Evolutionary conservation across 2,797 vertebrate species (phyloP), one percentile per base, ranked within the genome.

Genomic region (Syngnathus rostellatus): DNA sequence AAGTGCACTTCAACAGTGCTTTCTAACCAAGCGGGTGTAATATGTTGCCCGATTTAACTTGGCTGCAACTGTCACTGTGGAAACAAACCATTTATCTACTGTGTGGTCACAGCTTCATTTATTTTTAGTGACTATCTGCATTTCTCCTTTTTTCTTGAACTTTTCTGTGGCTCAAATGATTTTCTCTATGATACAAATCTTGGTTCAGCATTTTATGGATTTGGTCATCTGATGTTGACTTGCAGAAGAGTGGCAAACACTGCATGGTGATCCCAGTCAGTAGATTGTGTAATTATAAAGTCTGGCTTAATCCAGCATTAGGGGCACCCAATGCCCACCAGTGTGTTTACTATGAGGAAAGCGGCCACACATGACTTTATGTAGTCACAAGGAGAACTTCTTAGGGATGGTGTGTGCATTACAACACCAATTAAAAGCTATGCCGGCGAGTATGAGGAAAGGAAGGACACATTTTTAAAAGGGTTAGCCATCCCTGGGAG

Each of bases 211-310:
- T 63, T 63, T 62, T 45, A 5, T 60, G 40, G 37, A 60, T 62
- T 43, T 7, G 12, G 11, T 21, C 40, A 43, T 21, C 19, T 62
- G 59, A 9, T 61, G 9, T 61, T 61, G 65, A 61, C 74, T 76
- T 74, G 64, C 65, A 50, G 68, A 69, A 64, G 54, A 71, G 68
- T 59, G 65, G 57, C 37, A 67, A 72, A 67, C 10, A 19, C 68
- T 66, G 76, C 65, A 63, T 76, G 71, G 70, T 76, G 80, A 76
- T 72, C 68, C 64, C 64, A 67, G 81, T 77, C 77, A 50, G 39
- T 80, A 77, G 76, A 83, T 76, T 68, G 54, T 79, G 81, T 86
- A 87, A 88, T 90, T 85, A 87, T 85, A 83, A 85, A 83, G 73
- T 71, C 63, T 64, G 65, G 61, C 76, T 74, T 88, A 90, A 87